These are phyloP conservation scores for Baccha elongata DNA, from an alignment of 2,888 invertebrate genomes.

Conservation along the genomic window DNA sequence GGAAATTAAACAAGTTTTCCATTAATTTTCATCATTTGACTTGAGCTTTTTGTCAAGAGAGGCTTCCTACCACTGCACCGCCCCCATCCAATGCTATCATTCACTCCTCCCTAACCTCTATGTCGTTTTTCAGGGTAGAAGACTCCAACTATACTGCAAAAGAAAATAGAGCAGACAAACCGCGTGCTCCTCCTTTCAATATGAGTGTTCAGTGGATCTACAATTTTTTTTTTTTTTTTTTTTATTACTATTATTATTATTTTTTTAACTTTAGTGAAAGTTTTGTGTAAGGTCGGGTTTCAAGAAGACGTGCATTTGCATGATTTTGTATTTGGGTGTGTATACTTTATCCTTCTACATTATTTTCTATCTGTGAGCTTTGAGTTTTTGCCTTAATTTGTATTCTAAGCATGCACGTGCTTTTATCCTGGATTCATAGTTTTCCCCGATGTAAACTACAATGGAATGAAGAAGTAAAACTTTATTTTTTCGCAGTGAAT, in stretches of 20 bases:
- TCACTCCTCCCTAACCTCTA: too few relatives aligned
- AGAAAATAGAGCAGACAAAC: conserved; percentile 60
- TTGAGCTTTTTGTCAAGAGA: conserved; percentile 43
- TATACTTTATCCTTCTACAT: conserved; percentile 29
- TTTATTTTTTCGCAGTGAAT: conserved; percentile 21
- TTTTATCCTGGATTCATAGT: conserved; percentile 43
- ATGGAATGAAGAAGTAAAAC: conserved; percentile 14
- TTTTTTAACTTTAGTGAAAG: conserved; percentile 50
- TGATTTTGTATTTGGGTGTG: conserved; percentile 37
- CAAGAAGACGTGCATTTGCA: conserved; percentile 61
- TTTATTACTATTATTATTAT: conserved; percentile 10
- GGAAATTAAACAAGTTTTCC: conserved; percentile 70
- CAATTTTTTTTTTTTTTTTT: conserved; percentile 10
- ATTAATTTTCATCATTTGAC: conserved; percentile 64
- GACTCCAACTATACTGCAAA: conserved; percentile 31
- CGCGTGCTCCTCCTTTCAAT: conserved; percentile 37
- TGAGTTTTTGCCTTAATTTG: conserved; percentile 55
- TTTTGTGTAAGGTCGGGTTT: conserved; percentile 45
- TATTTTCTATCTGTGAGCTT: conserved; percentile 63
- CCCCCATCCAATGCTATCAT: background rate
- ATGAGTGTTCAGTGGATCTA: conserved; percentile 26
- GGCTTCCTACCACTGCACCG: conserved; percentile 20
- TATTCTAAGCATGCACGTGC: conserved; percentile 64
- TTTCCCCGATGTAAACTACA: conserved; percentile 20
- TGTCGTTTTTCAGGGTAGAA: background rate